These are phyloP conservation scores for Corella eumyota DNA, from an alignment of 23 tunicate species.

Conservation along the genomic window DNA sequence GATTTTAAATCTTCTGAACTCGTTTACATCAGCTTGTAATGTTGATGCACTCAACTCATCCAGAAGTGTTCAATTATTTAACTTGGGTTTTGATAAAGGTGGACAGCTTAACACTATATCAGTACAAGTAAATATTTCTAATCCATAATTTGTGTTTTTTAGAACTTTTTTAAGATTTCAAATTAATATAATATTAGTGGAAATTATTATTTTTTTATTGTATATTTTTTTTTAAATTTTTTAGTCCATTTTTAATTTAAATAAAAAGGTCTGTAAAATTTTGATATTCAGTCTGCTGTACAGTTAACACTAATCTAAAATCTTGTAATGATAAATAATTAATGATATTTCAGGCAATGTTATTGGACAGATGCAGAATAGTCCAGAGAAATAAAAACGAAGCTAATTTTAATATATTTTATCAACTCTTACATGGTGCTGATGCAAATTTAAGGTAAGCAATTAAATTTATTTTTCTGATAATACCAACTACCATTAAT, in stretches of 20 bases:
- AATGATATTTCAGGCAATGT: slow-evolving; percentile 49
- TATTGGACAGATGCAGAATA: slow-evolving; percentile 37
- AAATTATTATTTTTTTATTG: too few relatives aligned
- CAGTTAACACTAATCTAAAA: too few relatives aligned
- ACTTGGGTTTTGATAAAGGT: slow-evolving; percentile 55
- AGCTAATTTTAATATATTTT: slow-evolving; percentile 70
- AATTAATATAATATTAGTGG: too few relatives aligned
- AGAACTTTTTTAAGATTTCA: too few relatives aligned
- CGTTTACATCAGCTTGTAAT: slow-evolving; percentile 41
- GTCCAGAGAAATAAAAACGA: slow-evolving; percentile 34
- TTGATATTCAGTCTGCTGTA: too few relatives aligned
- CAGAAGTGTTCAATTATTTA: slow-evolving; percentile 40
- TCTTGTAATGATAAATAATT: too few relatives aligned
- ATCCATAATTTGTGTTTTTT: background rate
- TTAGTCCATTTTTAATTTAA: too few relatives aligned
- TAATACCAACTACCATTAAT: too few relatives aligned
- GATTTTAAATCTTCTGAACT: slow-evolving; percentile 23
- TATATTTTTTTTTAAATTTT: too few relatives aligned
- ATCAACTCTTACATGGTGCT: slow-evolving; percentile 70
- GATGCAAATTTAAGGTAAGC: slow-evolving; percentile 48
- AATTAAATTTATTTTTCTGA: too few relatives aligned
- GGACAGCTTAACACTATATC: slow-evolving; percentile 52
- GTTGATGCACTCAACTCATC: slow-evolving; percentile 26
- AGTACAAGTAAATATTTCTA: too few relatives aligned
- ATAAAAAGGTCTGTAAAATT: too few relatives aligned